Evolutionary conservation across 2,888 invertebrate genomes (phyloP), one percentile per base, ranked within the genome.

Genomic region (Caenorhabditis drosophilae): DNA sequence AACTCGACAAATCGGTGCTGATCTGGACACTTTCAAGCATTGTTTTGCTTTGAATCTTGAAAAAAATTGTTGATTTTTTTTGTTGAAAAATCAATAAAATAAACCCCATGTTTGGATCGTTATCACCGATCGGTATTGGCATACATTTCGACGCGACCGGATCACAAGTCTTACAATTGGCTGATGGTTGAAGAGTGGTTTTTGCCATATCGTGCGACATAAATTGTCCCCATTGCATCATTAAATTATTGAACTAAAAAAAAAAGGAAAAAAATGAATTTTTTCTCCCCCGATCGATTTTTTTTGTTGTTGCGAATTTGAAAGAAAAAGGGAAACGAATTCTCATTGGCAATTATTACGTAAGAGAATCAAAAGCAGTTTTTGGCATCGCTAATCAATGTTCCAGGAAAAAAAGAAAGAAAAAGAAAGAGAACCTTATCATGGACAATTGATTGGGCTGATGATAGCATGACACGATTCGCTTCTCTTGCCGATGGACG

Each of bases 1-100:
- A 0, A 95, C 93, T 15, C 96, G 95, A 84, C 98, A 98, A 53
- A 96, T 91, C 0, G 96, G 91, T 77, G 94, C 93, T 4, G 93
- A 93, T 74, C 98, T 87, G 6, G 82, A 77, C 18, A 83, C 75
- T 44, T 76, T 73, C 20, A 82, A 60, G 22, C 82, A 82, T 22
- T 74, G 73, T 22, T 79, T 76, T 38, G 75, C 70, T 36, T 75
- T 72, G 70, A 82, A 82, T 40, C 77, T 78, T n/a, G n/a, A n/a
- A n/a, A n/a, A n/a, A n/a, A n/a, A n/a, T n/a, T n/a, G n/a, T n/a
- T n/a, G 61, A 46, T 66, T 55, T 4, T 9, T 18, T 4, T 15
- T 31, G 26, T 47, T 11, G 35, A 38, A 45, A n/a, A n/a, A n/a
- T n/a, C n/a, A n/a, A n/a, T n/a, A n/a, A n/a, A n/a, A n/a, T 67